Conservation (phyloP, 2,797 vertebrate species). For the Acanthurus leucopareius region DNA sequence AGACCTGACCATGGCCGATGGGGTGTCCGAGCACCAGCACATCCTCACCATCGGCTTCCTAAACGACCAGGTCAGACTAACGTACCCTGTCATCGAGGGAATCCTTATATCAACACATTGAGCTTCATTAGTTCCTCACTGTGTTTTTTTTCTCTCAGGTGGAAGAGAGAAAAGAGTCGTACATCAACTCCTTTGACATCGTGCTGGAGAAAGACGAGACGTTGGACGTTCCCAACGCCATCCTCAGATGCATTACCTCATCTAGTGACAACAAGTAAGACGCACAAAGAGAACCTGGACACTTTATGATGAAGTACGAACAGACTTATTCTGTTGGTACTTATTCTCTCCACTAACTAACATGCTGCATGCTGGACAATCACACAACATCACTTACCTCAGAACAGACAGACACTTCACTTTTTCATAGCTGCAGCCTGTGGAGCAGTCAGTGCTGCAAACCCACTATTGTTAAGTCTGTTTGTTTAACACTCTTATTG, state of each 20-base stretch:
- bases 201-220: slow-evolving; percentile 91
- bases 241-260: slow-evolving; percentile 83
- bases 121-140: background rate
- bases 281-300: background rate
- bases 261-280: slow-evolving; percentile 55
- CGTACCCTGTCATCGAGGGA: background rate
- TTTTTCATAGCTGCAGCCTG: background rate
- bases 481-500: background rate
- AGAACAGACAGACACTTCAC: slow-evolving; percentile 17
- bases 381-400: slow-evolving; percentile 52
- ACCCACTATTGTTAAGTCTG: background rate
- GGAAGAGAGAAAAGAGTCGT: slow-evolving; percentile 86
- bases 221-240: slow-evolving; percentile 88
- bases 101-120: background rate
- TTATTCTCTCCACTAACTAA: slow-evolving; percentile 12
- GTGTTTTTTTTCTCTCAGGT: slow-evolving; percentile 78
- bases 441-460: background rate
- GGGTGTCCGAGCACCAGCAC: slow-evolving; percentile 81
- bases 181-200: slow-evolving; percentile 88
- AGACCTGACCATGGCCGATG: slow-evolving; percentile 92
- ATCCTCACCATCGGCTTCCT: slow-evolving; percentile 91
- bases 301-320: background rate
- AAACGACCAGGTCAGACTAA: slow-evolving; percentile 88
- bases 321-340: background rate
- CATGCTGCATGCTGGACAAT: slow-evolving; percentile 21